Conservation (phyloP, 2,797 vertebrate species). For the Clarias fuscus region DNA sequence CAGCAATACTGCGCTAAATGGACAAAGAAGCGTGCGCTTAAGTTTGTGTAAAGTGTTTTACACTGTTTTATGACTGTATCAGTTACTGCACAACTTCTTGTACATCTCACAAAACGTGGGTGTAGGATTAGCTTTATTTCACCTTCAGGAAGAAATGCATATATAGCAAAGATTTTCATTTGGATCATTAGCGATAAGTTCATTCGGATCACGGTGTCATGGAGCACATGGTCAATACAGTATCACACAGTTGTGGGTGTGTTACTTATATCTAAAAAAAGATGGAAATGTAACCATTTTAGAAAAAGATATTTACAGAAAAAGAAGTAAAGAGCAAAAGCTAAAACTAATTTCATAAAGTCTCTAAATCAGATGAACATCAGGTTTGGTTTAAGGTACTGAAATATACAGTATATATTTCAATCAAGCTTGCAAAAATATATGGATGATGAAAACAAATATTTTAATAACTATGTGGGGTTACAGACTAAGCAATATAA, state of each 20-base stretch:
- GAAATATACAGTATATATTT: neutral
- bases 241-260: slow-evolving; percentile 10
- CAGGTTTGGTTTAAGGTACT: neutral
- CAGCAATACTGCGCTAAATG: slow-evolving; percentile 30
- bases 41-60: slow-evolving; percentile 6
- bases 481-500: neutral
- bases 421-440: neutral
- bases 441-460: neutral
- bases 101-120: neutral
- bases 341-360: neutral
- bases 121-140: neutral
- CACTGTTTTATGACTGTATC: neutral
- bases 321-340: neutral
- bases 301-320: neutral
- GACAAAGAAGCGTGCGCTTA: neutral
- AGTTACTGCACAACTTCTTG: neutral
- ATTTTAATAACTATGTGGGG: neutral
- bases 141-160: neutral
- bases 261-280: neutral
- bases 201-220: neutral
- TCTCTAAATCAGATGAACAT: neutral
- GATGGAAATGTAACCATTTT: neutral
- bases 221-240: neutral
- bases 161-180: neutral
- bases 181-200: neutral